These are phyloP conservation scores for Drosophila mettleri DNA, from an alignment of 2,888 invertebrate genomes.

Conservation along the genomic window DNA sequence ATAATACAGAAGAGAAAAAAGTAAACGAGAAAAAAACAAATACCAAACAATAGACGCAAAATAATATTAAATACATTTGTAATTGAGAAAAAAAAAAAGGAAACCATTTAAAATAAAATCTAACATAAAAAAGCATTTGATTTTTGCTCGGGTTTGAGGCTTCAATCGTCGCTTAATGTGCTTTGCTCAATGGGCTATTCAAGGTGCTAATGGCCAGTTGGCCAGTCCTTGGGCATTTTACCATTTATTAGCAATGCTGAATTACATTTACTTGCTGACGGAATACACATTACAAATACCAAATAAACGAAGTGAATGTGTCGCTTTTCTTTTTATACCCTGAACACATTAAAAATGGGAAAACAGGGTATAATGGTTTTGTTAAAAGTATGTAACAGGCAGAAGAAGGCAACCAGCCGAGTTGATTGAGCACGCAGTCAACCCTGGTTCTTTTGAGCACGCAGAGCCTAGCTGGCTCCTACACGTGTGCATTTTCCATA, in stretches of 20 bases:
- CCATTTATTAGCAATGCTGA: conserved; percentile 29
- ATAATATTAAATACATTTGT: conserved; percentile 77
- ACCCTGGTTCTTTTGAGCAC: no score
- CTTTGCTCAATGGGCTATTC: conserved; percentile 49
- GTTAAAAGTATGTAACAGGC: no score
- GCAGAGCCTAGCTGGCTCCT: no score
- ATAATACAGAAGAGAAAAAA: conserved; percentile 28
- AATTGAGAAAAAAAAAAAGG: conserved; percentile 59
- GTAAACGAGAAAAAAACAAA: no score
- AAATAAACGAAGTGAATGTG: conserved; percentile 19
- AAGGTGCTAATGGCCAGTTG: conserved; percentile 32
- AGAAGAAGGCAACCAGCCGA: no score
- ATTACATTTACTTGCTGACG: conserved; percentile 8
- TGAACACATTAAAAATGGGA: no score
- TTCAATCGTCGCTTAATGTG: conserved; percentile 32
- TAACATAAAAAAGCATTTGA: conserved; percentile 55
- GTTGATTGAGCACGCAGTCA: no score
- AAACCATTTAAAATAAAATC: conserved; percentile 75
- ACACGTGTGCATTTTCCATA: no score
- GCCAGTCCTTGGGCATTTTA: background rate
- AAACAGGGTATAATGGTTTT: no score
- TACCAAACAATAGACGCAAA: conserved; percentile 58
- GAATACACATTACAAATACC: conserved; percentile 15
- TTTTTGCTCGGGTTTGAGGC: conserved; percentile 26
- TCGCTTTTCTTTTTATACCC: conserved; percentile 27